Evolutionary conservation across 2,797 vertebrate species (phyloP).

Genomic region (Yasuhikotakia modesta): DNA sequence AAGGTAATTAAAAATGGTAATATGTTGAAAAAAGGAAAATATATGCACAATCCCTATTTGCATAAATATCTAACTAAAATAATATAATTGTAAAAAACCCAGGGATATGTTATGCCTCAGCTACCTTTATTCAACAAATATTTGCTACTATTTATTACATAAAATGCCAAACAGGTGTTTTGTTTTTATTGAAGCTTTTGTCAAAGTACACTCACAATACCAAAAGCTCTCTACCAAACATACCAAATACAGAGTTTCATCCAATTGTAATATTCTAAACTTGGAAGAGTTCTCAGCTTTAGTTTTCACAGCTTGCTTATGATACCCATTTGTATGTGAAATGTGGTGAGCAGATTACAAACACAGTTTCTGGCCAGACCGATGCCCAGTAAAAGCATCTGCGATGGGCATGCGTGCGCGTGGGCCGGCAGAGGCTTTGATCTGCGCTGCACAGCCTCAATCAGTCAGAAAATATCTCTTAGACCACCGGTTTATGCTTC

Average conservation of each 20-base stretch:
- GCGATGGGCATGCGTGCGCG: slow-evolving; percentile 11
- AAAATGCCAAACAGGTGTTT: background rate
- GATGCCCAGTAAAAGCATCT: slow-evolving; percentile 15
- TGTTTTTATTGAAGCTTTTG: slow-evolving; percentile 19
- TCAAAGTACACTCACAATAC: background rate
- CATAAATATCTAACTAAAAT: too few relatives aligned
- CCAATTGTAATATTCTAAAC: slow-evolving; percentile 29
- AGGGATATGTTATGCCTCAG: background rate
- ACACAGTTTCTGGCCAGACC: slow-evolving; percentile 33
- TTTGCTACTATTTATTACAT: background rate
- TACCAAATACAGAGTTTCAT: slow-evolving; percentile 23
- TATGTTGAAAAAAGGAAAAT: too few relatives aligned
- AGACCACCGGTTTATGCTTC: slow-evolving; percentile 38
- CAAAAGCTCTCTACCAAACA: slow-evolving; percentile 14
- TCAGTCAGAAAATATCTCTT: slow-evolving; percentile 43
- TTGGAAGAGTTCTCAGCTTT: slow-evolving; percentile 24
- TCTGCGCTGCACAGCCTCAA: slow-evolving; percentile 57
- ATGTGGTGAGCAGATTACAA: slow-evolving; percentile 29
- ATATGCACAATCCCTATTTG: too few relatives aligned
- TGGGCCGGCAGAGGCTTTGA: slow-evolving; percentile 54
- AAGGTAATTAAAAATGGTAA: background rate
- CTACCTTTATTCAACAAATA: background rate
- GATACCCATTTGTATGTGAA: slow-evolving; percentile 44
- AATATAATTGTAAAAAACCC: background rate
- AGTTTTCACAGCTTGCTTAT: slow-evolving; percentile 38